Base-by-base conservation (phyloP, 2,888 invertebrate genomes). In the Caenorhabditis sp. region DNA sequence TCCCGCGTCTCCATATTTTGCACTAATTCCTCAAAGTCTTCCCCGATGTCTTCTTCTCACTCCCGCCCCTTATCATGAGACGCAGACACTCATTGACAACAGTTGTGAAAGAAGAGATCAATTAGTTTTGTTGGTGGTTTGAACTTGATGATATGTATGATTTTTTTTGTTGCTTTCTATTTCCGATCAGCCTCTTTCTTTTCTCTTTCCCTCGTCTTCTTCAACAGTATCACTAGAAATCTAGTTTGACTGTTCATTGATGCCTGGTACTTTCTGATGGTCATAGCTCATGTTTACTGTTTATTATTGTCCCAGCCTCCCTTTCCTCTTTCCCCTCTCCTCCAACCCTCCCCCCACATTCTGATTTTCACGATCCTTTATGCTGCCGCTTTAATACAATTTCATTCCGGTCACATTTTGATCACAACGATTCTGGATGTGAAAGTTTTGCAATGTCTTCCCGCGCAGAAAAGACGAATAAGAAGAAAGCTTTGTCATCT, bases 111-210 rank as follows among this genome's bases (percentile, higher is more conserved):
- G 30, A 24, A 48, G 50, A 68, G 58, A 52, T 68, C 68, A 68
- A 59, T 58, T 68, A 52, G 68, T 68, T 68, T 48, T 61, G 30
- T 53, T 68, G 68, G 41, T 68, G 68, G 68, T 68, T 68, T 68
- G 68, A 68, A 68, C 68, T 59, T 59, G 48, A 32, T 6, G 32
- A 22, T 22, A 22, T 41, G 27, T 46, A 45, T 27, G 11, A 59
- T 15, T 9, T 46, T 22, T 45, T 26, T 22, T n/a, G n/a, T n/a
- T n/a, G n/a, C 32, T 45, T 22, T 30, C 26, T 50, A 8, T 26
- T 20, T 46, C n/a, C 9, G 35, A 15, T 41, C 53, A 35, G 35
- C 35, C 11, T 13, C 11, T 13, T 37, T 32, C 35, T 30, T 27
- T 15, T 46, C 37, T 24, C 15, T 17, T 70, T 37, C 22, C 22